phyloP scores from a whole-genome alignment of 2,888 invertebrate genomes.

The Brachyopa scutellaris region DNA sequence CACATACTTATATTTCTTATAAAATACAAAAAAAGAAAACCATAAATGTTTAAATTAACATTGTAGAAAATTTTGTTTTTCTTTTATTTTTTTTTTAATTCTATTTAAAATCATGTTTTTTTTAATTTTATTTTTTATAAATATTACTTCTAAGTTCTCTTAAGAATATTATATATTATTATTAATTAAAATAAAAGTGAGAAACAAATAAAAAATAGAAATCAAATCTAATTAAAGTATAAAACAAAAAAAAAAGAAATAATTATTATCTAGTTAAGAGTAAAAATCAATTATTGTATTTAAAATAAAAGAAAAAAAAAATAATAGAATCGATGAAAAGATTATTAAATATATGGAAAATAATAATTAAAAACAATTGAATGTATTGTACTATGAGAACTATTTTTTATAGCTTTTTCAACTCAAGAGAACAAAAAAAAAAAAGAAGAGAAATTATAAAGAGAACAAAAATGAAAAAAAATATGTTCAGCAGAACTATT shows the following conservation, averaged over 20 bases:
- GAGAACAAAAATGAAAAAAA: conserved; percentile 14
- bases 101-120: not conserved
- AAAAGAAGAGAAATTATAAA: conserved; percentile 14
- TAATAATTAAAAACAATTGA: conserved; percentile 60
- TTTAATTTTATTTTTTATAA: conserved; percentile 32
- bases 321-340: conserved; percentile 57
- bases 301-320: conserved; percentile 37
- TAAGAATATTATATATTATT: conserved; percentile 66
- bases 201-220: conserved; percentile 53
- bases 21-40: conserved; percentile 40
- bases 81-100: conserved; percentile 7
- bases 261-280: conserved; percentile 67
- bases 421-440: conserved; percentile 59
- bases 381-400: conserved; percentile 72
- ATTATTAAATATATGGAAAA: conserved; percentile 63
- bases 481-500: conserved; percentile 36
- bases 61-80: conserved; percentile 44
- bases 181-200: conserved; percentile 45
- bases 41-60: conserved; percentile 61
- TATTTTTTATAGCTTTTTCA: conserved; percentile 73
- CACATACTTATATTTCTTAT: conserved; percentile 68
- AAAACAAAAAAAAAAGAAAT: conserved; percentile 32
- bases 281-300: conserved; percentile 71
- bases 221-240: conserved; percentile 59
- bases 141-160: conserved; percentile 50